These are phyloP conservation scores for Desoria tigrina DNA, from an alignment of 2,888 invertebrate species.

Conservation along the genomic window DNA sequence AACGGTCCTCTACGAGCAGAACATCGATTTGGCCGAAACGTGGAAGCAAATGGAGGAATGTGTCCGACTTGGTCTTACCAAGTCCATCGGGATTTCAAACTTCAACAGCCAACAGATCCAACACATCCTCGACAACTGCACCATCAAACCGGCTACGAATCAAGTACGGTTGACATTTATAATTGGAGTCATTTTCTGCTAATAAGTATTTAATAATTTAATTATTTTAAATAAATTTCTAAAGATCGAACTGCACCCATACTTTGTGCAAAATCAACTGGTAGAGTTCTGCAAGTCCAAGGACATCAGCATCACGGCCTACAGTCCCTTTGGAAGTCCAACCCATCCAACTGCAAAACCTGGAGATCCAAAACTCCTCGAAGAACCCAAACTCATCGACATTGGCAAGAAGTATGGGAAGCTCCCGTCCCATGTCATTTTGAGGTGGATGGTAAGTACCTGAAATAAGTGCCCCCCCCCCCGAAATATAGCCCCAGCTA, in stretches of 20 bases:
- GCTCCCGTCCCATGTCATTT: conserved; percentile 56
- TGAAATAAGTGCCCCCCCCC: not conserved
- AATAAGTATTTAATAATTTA: not conserved
- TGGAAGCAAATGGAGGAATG: conserved; percentile 74
- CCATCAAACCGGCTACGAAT: conserved; percentile 67
- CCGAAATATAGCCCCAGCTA: not conserved
- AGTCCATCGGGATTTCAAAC: conserved; percentile 78
- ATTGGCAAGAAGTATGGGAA: conserved; percentile 56
- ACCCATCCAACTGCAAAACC: conserved; percentile 61
- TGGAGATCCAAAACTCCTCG: conserved; percentile 54
- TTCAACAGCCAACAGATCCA: conserved; percentile 75
- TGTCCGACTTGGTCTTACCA: conserved; percentile 68
- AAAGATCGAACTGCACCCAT: conserved; percentile 58
- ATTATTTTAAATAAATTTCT: conserved; percentile 62
- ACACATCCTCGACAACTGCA: conserved; percentile 65
- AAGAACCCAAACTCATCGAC: conserved; percentile 55
- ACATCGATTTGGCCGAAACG: conserved; percentile 73
- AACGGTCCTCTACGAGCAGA: conserved; percentile 61
- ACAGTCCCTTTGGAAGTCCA: conserved; percentile 63
- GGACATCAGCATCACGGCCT: conserved; percentile 71
- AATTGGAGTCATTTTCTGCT: no score
- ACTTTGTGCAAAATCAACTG: conserved; percentile 70
- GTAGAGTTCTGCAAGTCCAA: conserved; percentile 68
- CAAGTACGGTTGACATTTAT: no score
- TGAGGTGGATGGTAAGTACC: conserved; percentile 54